A percentile compares a stretch with the other conserved stretches of the same genome.
phyloP scores from a whole-genome alignment of 2,113 vertebrate species.

The Arenaria interpres region DNA sequence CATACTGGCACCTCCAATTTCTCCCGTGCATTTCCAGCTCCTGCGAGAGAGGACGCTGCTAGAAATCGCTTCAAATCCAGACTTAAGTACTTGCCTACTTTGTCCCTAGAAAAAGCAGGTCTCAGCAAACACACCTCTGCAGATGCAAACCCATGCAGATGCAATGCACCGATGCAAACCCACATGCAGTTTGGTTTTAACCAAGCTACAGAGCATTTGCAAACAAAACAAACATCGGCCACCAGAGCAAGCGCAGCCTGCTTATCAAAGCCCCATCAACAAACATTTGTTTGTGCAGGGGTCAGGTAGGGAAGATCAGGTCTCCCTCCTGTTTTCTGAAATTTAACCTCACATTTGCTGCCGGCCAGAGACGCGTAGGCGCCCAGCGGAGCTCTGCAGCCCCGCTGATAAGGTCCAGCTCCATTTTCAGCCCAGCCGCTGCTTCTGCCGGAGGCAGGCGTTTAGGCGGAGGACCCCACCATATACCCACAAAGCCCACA shows the following conservation, averaged over 20 bases:
- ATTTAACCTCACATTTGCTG: background rate
- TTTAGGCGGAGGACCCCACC: rapidly evolving
- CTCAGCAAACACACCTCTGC: background rate
- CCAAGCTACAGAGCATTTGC: background rate
- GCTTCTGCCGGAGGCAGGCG: background rate
- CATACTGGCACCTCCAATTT: background rate
- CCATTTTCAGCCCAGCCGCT: background rate
- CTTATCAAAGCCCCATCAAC: background rate
- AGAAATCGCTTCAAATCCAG: background rate
- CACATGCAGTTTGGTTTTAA: background rate
- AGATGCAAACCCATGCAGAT: background rate
- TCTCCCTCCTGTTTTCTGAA: background rate
- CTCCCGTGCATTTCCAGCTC: background rate
- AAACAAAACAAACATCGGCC: background rate
- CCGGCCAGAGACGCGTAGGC: rapidly evolving
- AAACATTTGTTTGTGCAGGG: background rate
- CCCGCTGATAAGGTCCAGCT: background rate
- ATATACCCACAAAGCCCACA: background rate
- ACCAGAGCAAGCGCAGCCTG: background rate
- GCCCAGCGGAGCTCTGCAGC: background rate
- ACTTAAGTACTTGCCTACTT: background rate
- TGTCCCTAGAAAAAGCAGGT: background rate
- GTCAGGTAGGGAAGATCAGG: background rate
- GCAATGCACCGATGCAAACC: background rate
- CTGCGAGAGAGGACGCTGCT: background rate